phyloP scores from a whole-genome alignment of 2,113 vertebrate species.

The Cacatua alba region DNA sequence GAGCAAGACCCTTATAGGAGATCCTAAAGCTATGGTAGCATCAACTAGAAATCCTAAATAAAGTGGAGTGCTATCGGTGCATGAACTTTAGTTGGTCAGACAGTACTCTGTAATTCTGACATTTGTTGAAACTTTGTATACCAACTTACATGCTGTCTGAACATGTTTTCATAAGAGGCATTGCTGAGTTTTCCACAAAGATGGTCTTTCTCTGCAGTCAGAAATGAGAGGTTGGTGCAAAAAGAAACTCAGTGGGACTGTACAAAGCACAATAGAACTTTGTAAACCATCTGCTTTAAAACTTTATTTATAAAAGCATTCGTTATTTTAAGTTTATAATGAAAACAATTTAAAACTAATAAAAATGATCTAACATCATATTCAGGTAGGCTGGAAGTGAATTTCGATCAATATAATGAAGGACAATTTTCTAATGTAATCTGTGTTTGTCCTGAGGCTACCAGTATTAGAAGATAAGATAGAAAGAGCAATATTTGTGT shows the following conservation, averaged over 20 bases:
- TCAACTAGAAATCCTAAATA: neutral
- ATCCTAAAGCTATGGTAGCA: neutral
- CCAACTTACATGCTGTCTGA: neutral
- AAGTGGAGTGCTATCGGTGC: no score
- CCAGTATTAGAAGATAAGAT: slow-evolving; percentile 38
- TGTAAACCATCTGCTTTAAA: neutral
- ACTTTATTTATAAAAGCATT: neutral
- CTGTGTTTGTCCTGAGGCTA: slow-evolving; percentile 50
- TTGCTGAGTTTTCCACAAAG: neutral
- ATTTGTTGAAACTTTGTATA: neutral
- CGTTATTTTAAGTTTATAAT: slow-evolving; percentile 10
- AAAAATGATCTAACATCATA: neutral
- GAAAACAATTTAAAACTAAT: slow-evolving; percentile 16
- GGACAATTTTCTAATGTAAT: slow-evolving; percentile 30
- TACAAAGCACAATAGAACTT: neutral
- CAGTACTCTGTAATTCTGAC: neutral
- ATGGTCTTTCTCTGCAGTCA: neutral
- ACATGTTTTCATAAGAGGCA: neutral
- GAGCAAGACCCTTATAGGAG: neutral
- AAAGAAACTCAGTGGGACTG: neutral
- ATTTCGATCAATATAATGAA: slow-evolving; percentile 42
- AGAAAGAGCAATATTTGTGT: slow-evolving; percentile 38
- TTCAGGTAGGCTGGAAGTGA: neutral
- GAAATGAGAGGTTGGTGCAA: neutral
- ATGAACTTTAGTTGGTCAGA: neutral